Base-by-base conservation (phyloP, 2,797 vertebrate genomes). In the Parotocinclus haroldoi region DNA sequence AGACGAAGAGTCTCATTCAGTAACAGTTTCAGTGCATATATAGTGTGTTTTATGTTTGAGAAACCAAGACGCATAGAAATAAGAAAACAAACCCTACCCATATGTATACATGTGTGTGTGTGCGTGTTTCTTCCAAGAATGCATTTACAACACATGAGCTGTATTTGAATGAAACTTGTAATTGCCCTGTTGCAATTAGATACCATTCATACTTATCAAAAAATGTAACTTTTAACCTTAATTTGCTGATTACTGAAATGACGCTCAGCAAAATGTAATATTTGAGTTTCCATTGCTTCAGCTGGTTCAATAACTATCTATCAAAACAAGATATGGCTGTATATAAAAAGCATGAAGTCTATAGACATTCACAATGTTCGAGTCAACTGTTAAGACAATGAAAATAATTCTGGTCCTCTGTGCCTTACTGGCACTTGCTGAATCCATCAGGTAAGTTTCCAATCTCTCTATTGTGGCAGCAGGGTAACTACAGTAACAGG, bases 341-440 rank as follows among this genome's bases (percentile, higher is more conserved):
- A 66, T 74, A 71, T 53, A 75, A n/a, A n/a, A 69, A 46, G 19
- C 44, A 3, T 19, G 27, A 42, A 10, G 19, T 57, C 44, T 42
- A 9, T 55, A 59, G 5, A 1, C 48, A 4, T 40, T 38, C 40
- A n/a, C n/a, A 69, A 9, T 44, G 40, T 4, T 10, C 54, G 4
- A 19, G 27, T 27, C 12, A 50, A 64, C 59, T 19, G 16, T 12
- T 17, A 42, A 45, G 13, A 75, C 9, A 14, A 77, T 72, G 57
- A 79, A 75, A 73, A 38, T 58, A 39, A 55, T 69, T 49, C 14
- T 78, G 27, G 53, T 57, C 51, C 48, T 79, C 45, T 69, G 56
- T 7, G 71, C 68, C 55, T 27, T 79, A n/a, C 65, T 74, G 56
- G 68, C 74, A 49, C 63, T 79, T 18, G 58, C 77, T 3, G 65